Evolutionary conservation across 2,888 invertebrate species (phyloP).

Genomic region (Bombylius major): DNA sequence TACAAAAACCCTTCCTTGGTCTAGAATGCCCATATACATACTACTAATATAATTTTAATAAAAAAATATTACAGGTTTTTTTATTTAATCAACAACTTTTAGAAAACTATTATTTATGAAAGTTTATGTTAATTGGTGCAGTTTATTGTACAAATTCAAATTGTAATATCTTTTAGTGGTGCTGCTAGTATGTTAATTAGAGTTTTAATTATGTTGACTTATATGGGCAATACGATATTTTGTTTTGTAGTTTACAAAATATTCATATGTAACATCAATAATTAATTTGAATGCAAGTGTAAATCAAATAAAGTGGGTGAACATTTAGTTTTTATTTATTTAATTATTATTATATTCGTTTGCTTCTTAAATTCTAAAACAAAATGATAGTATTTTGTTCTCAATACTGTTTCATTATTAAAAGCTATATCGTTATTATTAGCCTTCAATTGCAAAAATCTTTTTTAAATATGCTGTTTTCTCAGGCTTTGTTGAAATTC

Average conservation of each 20-base stretch:
- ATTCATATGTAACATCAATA: slow-evolving; percentile 4
- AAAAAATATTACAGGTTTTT: background rate
- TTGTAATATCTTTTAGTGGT: slow-evolving; percentile 13
- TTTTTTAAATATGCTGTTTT: slow-evolving; percentile 36
- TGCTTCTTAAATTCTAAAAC: too few species aligned
- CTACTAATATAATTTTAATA: background rate
- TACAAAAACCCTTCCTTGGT: too few species aligned
- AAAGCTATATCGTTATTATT: too few species aligned
- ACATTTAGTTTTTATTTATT: too few species aligned
- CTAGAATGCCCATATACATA: too few species aligned
- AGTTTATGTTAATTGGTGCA: slow-evolving; percentile 16
- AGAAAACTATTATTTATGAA: slow-evolving; percentile 14
- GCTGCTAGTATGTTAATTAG: slow-evolving; percentile 22
- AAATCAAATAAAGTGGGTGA: background rate
- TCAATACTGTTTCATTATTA: too few species aligned
- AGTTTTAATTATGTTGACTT: slow-evolving; percentile 3
- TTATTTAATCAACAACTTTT: background rate
- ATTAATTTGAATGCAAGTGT: background rate
- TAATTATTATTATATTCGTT: too few species aligned
- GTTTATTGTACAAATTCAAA: slow-evolving; percentile 17
- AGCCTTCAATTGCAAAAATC: slow-evolving; percentile 23
- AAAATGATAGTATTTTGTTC: too few species aligned
- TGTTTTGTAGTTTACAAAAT: slow-evolving; percentile 15
- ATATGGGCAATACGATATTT: slow-evolving; percentile 12
- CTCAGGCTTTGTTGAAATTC: slow-evolving; percentile 34